Percentiles rank a stretch among this genome's conserved stretches.
phyloP scores from a whole-genome alignment of 2,888 invertebrate genomes.

The Argyresthia goedartella region DNA sequence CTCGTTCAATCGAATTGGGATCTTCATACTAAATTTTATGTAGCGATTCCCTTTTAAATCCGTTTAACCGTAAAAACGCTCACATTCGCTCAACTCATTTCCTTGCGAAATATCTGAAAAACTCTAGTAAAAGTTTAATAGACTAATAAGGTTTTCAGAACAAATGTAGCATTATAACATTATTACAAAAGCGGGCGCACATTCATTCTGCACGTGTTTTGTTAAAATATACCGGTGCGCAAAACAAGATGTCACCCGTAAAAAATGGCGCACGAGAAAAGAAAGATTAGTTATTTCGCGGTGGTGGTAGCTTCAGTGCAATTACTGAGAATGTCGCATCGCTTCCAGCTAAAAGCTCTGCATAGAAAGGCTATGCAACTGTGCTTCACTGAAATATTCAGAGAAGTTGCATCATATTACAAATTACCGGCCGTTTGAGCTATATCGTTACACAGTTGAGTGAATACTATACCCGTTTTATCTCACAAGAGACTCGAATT shows the following conservation, averaged over 20 bases:
- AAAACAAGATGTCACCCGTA: conserved; percentile 47
- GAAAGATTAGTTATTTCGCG: conserved; percentile 42
- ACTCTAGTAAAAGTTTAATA: conserved; percentile 8
- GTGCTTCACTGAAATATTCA: no score
- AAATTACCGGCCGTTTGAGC: no score
- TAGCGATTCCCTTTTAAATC: conserved; percentile 25
- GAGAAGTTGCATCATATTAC: no score
- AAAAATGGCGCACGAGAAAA: conserved; percentile 34
- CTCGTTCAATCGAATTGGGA: conserved; percentile 32
- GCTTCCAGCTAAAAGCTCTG: conserved; percentile 3
- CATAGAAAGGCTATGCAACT: no score
- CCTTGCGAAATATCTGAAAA: background rate
- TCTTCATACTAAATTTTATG: conserved; percentile 33
- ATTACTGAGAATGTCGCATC: conserved; percentile 27
- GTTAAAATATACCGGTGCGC: conserved; percentile 31
- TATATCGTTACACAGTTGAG: no score
- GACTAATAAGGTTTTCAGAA: background rate
- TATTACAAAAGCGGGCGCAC: conserved; percentile 17
- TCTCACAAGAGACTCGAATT: background rate
- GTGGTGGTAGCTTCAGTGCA: conserved; percentile 25
- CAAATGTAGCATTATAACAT: conserved; percentile 15
- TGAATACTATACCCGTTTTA: no score
- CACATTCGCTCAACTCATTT: background rate
- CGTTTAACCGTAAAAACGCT: conserved; percentile 14
- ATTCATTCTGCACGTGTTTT: conserved; percentile 24